These are phyloP conservation scores for Uloborus diversus DNA, from an alignment of 1,140 invertebrate genomes.

Conservation along the genomic window DNA sequence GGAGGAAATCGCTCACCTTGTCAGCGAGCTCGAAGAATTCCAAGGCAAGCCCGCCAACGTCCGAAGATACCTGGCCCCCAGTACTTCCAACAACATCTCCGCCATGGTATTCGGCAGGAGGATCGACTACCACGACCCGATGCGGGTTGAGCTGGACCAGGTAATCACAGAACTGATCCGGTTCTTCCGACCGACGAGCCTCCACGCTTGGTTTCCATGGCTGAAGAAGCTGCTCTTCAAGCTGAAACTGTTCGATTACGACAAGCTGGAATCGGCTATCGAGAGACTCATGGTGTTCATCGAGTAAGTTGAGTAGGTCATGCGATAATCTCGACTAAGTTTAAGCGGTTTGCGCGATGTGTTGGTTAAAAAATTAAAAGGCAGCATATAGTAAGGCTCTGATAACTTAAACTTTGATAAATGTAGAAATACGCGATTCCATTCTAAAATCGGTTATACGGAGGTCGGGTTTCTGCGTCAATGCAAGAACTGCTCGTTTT, in stretches of 20 bases:
- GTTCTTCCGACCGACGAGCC: conserved; percentile 45
- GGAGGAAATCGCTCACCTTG: conserved; percentile 45
- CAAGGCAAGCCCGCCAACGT: conserved; percentile 25
- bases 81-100: conserved; percentile 79
- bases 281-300: conserved; percentile 34
- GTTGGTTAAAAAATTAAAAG: not conserved
- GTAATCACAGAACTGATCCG: conserved; percentile 74
- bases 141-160: conserved; percentile 74
- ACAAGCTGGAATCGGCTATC: conserved; percentile 44
- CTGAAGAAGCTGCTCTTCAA: conserved; percentile 61
- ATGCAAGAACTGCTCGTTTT: too few species aligned
- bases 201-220: conserved; percentile 53
- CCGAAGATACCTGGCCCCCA: conserved; percentile 43
- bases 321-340: too few species aligned
- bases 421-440: too few species aligned
- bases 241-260: conserved; percentile 41
- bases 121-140: conserved; percentile 69
- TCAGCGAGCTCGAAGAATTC: conserved; percentile 10
- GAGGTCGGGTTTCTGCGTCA: too few species aligned
- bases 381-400: not conserved
- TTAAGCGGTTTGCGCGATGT: too few species aligned
- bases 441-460: too few species aligned
- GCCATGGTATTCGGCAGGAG: conserved; percentile 83
- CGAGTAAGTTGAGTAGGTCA: conserved; percentile 39
- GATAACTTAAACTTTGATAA: not conserved